Evolutionary conservation across 2,888 invertebrate genomes (phyloP).

Genomic region (Nasonia oneida): DNA sequence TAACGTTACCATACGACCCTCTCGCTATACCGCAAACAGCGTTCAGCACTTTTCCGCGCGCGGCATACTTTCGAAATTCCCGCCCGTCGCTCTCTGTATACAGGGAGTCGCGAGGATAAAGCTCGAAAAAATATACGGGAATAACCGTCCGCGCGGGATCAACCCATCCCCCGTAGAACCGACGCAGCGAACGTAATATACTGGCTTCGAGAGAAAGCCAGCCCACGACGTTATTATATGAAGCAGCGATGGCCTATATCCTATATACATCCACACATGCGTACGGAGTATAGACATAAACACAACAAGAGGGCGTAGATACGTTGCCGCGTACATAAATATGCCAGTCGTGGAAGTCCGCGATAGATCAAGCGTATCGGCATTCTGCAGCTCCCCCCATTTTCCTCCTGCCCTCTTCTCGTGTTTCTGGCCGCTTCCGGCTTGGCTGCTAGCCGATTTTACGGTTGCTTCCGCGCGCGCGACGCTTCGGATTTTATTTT

Average conservation of each 20-base stretch:
- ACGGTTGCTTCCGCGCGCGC: conserved; percentile 25
- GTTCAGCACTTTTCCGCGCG: background rate
- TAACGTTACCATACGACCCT: background rate
- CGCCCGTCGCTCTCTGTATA: background rate
- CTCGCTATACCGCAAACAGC: background rate
- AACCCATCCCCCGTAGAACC: background rate
- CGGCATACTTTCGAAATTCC: background rate
- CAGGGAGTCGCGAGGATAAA: background rate
- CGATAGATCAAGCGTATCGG: conserved; percentile 56
- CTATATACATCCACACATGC: background rate
- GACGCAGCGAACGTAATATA: conserved; percentile 2
- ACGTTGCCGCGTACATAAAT: conserved; percentile 47
- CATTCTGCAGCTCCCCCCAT: conserved; percentile 20
- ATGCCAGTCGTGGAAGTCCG: conserved; percentile 31
- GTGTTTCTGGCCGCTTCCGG: background rate
- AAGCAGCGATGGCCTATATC: background rate
- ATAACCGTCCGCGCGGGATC: conserved; percentile 1
- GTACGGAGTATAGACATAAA: conserved; percentile 7
- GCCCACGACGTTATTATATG: background rate
- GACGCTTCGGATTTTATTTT: background rate
- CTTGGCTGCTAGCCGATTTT: conserved; percentile 14
- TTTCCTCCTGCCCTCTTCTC: background rate
- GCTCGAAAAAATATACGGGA: background rate
- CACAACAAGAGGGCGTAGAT: background rate
- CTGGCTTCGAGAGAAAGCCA: background rate